phyloP scores from a whole-genome alignment of 2,113 vertebrate species.

The Stigmatopora nigra region DNA sequence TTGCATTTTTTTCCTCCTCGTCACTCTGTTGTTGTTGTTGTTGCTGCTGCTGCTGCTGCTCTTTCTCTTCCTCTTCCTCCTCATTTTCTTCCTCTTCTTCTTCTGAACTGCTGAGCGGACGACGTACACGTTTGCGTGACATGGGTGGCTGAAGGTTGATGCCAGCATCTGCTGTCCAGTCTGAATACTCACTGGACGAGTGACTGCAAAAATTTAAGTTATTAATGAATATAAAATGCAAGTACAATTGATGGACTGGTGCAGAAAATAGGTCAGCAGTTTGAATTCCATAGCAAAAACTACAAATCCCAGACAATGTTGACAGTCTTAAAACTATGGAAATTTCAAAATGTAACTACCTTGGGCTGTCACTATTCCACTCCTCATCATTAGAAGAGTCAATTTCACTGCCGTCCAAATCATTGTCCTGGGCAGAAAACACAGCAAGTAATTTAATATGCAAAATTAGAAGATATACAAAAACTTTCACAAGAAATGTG shows the following conservation, averaged over 20 bases:
- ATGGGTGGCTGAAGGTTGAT: slow-evolving; percentile 81
- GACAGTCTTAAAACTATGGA: neutral
- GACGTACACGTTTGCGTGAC: slow-evolving; percentile 68
- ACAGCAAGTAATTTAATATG: neutral
- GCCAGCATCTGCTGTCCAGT: slow-evolving; percentile 91
- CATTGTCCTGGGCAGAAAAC: slow-evolving; percentile 73
- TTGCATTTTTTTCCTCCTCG: slow-evolving; percentile 54
- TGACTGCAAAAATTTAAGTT: slow-evolving; percentile 64
- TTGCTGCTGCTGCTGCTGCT: neutral
- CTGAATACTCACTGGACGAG: slow-evolving; percentile 87
- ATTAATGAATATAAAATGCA: neutral
- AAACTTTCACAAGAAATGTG: neutral
- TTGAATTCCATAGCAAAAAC: neutral
- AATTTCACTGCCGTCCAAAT: slow-evolving; percentile 76
- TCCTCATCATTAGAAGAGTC: slow-evolving; percentile 82
- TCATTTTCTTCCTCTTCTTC: slow-evolving; percentile 75
- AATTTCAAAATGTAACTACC: slow-evolving; percentile 61
- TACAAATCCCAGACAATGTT: neutral
- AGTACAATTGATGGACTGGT: slow-evolving; percentile 6
- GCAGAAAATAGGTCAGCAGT: slow-evolving; percentile 14
- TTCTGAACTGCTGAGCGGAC: slow-evolving; percentile 81
- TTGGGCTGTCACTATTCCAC: slow-evolving; percentile 87
- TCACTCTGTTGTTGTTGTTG: slow-evolving; percentile 64
- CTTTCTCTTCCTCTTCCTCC: slow-evolving; percentile 62
- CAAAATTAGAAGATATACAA: neutral